These are phyloP conservation scores for Ophonus ardosiacus DNA, from an alignment of 2,888 invertebrate species.

Conservation along the genomic window DNA sequence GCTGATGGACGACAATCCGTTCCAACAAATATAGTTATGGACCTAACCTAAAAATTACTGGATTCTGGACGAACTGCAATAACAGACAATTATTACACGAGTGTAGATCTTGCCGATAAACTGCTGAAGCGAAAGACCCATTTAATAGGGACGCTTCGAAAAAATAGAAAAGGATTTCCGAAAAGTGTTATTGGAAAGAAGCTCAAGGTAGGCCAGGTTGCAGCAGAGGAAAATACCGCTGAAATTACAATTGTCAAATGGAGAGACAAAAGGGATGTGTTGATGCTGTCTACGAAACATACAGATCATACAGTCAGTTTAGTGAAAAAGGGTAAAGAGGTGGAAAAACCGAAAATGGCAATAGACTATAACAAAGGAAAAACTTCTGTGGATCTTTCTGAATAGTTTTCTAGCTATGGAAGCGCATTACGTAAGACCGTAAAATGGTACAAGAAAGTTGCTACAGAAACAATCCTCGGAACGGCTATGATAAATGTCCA, in stretches of 20 bases:
- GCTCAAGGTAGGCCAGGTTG: constrained; percentile 68
- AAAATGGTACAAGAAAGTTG: too few relatives aligned
- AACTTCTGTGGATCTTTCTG: too few relatives aligned
- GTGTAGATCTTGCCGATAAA: constrained; percentile 66
- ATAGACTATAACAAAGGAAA: too few relatives aligned
- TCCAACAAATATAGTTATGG: too few relatives aligned
- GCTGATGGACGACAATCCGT: too few relatives aligned
- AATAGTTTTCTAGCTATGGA: too few relatives aligned
- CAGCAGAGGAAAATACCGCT: constrained; percentile 66
- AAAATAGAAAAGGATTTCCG: constrained; percentile 67
- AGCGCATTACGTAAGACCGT: too few relatives aligned
- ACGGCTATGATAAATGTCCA: too few relatives aligned
- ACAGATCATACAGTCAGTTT: constrained; percentile 60
- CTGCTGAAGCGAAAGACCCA: constrained; percentile 65
- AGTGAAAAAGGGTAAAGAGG: too few relatives aligned
- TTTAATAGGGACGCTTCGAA: constrained; percentile 67
- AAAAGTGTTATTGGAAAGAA: constrained; percentile 64
- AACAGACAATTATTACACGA: constrained; percentile 66
- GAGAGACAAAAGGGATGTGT: constrained; percentile 68
- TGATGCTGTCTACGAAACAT: constrained; percentile 68
- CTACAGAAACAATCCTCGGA: too few relatives aligned
- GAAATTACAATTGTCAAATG: constrained; percentile 67
- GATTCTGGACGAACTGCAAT: constrained; percentile 44
- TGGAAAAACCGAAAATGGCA: too few relatives aligned
- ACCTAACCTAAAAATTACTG: too few relatives aligned